Evolutionary conservation across 2,888 invertebrate genomes (phyloP).

Genomic region (Chydorus sphaericus): DNA sequence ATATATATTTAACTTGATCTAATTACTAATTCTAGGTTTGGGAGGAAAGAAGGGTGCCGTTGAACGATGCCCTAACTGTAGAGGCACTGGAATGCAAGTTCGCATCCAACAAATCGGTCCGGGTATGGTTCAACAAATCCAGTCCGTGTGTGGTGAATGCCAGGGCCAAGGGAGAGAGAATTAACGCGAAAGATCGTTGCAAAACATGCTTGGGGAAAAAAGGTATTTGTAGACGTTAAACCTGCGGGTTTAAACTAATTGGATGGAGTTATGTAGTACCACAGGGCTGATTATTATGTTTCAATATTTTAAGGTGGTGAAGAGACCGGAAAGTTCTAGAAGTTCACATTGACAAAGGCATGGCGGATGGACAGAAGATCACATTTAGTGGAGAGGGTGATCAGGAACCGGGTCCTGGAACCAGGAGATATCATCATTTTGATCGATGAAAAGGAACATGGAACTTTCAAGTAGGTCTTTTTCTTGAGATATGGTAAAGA

Average conservation of each 20-base stretch:
- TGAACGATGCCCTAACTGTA: constrained; percentile 71
- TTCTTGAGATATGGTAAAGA: constrained; percentile 3
- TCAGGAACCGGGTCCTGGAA: constrained; percentile 83
- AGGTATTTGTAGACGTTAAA: not conserved
- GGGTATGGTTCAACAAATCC: constrained; percentile 78
- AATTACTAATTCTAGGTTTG: constrained; percentile 34
- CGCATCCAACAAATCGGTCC: constrained; percentile 56
- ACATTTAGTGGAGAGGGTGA: constrained; percentile 88
- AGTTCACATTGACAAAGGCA: constrained; percentile 85
- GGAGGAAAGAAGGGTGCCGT: constrained; percentile 90
- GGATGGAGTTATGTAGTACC: too few species aligned
- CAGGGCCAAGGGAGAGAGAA: constrained; percentile 67
- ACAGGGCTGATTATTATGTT: too few species aligned
- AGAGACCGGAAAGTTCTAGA: constrained; percentile 86
- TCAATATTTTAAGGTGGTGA: not conserved
- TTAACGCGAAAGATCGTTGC: constrained; percentile 81
- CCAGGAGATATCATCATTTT: constrained; percentile 92
- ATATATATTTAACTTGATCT: not conserved
- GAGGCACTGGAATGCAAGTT: constrained; percentile 72
- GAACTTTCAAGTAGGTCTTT: constrained; percentile 42
- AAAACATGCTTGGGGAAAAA: constrained; percentile 73
- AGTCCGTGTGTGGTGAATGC: constrained; percentile 73
- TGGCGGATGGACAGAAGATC: constrained; percentile 91
- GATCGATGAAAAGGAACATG: constrained; percentile 84
- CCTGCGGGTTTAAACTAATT: not conserved